Conservation (phyloP, 2,113 vertebrate genomes). For the Crypturellus undulatus region DNA sequence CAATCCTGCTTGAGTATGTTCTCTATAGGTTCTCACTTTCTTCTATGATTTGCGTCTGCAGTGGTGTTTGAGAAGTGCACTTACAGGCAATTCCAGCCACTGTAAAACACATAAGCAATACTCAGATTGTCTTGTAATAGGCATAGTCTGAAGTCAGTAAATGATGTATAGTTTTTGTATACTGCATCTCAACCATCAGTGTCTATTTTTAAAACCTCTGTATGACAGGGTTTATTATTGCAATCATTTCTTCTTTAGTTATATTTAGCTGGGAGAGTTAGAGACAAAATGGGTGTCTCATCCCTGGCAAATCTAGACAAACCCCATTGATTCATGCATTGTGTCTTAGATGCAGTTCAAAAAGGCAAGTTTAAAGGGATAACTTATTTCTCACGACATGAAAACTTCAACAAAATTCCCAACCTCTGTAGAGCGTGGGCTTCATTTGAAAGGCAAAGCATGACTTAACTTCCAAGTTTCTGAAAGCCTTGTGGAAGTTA, state of each 20-base stretch:
- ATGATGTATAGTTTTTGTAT: not conserved
- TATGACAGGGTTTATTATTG: not conserved
- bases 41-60: not conserved
- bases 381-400: not conserved
- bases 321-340: not conserved
- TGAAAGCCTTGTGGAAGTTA: not conserved
- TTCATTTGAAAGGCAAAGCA: not conserved
- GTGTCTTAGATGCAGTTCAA: not conserved
- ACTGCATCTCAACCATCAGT: not conserved
- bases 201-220: constrained; percentile 1
- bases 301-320: not conserved
- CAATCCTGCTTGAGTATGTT: too few relatives aligned
- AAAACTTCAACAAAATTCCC: not conserved
- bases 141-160: not conserved
- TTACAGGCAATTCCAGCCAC: not conserved
- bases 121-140: not conserved
- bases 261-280: constrained; percentile 9
- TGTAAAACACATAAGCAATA: not conserved
- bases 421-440: not conserved
- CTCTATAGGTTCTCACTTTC: not conserved
- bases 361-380: not conserved
- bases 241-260: not conserved
- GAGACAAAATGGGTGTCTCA: not conserved
- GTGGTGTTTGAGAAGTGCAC: not conserved
- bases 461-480: not conserved